Evolutionary conservation across 2,888 invertebrate genomes (phyloP), one percentile per base, ranked within the genome.

Genomic region (Tanytarsus gracilentus): DNA sequence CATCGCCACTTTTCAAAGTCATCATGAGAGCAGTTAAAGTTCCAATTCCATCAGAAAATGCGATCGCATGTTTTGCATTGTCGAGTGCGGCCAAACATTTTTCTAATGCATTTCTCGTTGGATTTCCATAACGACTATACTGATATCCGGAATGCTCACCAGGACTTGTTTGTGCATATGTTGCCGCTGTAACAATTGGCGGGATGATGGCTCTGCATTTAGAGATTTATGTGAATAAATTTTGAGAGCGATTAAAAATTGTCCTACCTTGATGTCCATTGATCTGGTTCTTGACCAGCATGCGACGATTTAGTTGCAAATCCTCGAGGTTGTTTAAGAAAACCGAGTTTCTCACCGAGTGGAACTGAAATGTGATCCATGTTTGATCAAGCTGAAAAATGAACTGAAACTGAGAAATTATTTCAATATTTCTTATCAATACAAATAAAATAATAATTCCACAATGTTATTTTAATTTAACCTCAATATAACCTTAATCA

Each of bases 41-140:
- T 11, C 93, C 96, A 50, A 99, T 77, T 2, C 99, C 99, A 5
- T 97, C 96, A 0, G 96, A 77, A 75, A 90, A 98, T 44, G 83
- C 76, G 25, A 88, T 68, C 64, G 86, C 91, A 74, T 91, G 79
- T 72, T 92, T 88, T 9, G 86, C 98, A 66, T 84, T 83, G 69
- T 99, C 99, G 62, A 98, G 72, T 0, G 90, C 81, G 2, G 98
- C 97, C 44, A 99, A 72, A 69, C 93, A 92, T 65, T 82, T 79
- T 75, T 99, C 96, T 62, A 98, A 76, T 23, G 87, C 86, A 65
- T 87, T 83, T 64, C 98, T 79, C 0, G 93, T 89, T 25, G 99
- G 98, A 75, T 99, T 99, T 33, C 94, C 95, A 69, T 92, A 88
- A 69, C 98, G 79, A 1, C 90, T 86, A 72, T 98, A 98, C 66